These are phyloP conservation scores for Micronycteris hirsuta DNA, from an alignment of 2,113 vertebrate species.

Conservation along the genomic window DNA sequence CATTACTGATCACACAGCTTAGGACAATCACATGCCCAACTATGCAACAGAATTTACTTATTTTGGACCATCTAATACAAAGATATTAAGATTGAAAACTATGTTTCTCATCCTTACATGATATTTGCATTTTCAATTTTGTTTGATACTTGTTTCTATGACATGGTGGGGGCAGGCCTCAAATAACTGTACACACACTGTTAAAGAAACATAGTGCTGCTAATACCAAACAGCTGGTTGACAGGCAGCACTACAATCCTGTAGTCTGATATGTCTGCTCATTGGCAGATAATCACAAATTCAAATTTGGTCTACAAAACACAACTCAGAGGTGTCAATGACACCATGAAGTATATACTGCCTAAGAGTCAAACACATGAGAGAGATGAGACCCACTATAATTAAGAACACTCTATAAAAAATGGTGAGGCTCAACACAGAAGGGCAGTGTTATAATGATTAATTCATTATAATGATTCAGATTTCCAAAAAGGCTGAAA, in stretches of 20 bases:
- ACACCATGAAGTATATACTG: background rate
- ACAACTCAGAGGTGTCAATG: background rate
- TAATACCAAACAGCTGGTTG: background rate
- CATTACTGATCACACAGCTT: background rate
- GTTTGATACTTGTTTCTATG: conserved; percentile 21
- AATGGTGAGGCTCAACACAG: background rate
- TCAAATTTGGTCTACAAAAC: background rate
- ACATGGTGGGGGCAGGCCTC: background rate
- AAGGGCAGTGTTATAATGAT: background rate
- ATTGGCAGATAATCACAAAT: background rate
- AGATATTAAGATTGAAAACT: background rate
- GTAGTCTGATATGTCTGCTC: background rate
- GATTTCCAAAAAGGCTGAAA: background rate
- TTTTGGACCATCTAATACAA: background rate
- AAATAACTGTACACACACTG: background rate
- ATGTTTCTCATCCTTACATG: background rate
- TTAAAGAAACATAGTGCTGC: background rate
- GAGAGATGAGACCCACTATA: background rate
- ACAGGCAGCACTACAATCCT: background rate
- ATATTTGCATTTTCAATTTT: background rate
- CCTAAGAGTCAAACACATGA: background rate
- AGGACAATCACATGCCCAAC: background rate
- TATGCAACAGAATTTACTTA: background rate
- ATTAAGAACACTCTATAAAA: background rate
- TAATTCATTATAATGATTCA: background rate